Evolutionary conservation across 2,797 vertebrate species (phyloP).

Genomic region (Pristis pectinata): DNA sequence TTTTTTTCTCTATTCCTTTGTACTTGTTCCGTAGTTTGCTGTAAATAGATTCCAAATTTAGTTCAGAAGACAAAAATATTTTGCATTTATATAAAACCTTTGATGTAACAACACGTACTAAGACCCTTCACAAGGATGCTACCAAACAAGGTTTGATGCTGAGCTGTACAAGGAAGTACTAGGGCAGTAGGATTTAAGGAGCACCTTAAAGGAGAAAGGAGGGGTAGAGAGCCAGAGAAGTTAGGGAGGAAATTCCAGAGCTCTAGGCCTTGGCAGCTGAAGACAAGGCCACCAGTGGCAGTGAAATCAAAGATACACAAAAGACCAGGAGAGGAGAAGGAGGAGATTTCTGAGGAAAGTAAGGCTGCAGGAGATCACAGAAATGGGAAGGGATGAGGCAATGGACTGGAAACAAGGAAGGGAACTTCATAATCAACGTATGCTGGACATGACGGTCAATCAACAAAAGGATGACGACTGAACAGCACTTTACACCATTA

Average conservation of each 20-base stretch:
- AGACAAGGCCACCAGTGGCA: too few species aligned
- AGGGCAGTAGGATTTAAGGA: too few species aligned
- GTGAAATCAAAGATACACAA: background rate
- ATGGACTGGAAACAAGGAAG: background rate
- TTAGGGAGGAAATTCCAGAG: too few species aligned
- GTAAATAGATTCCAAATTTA: background rate
- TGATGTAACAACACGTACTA: too few species aligned
- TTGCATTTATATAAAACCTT: background rate
- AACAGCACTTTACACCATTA: background rate
- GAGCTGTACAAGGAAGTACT: background rate
- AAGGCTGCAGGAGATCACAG: background rate
- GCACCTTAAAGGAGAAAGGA: too few species aligned
- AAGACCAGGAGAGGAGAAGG: background rate
- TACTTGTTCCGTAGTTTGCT: background rate
- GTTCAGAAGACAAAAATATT: background rate
- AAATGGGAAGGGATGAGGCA: background rate
- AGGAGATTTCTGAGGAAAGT: too few species aligned
- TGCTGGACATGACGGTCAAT: background rate
- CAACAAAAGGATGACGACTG: background rate
- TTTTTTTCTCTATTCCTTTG: background rate
- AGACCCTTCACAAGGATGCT: background rate
- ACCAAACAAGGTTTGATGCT: background rate
- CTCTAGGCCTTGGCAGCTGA: too few species aligned
- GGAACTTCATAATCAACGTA: background rate
- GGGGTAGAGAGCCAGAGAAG: too few species aligned